Conservation (phyloP, 2,888 invertebrate genomes). For the Resseliella maxima region DNA sequence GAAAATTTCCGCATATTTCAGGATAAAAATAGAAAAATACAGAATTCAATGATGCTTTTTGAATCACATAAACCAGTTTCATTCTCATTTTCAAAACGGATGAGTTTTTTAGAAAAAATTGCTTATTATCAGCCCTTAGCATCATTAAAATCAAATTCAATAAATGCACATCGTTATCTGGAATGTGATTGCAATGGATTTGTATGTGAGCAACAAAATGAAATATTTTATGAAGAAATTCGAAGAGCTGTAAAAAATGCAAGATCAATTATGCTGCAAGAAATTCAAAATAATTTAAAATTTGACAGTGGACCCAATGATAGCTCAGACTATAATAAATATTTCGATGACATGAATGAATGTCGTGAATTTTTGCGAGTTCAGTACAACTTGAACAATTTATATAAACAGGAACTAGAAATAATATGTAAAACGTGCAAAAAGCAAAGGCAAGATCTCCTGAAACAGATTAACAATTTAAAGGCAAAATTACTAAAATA, state of each 20-base stretch:
- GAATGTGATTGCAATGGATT: neutral
- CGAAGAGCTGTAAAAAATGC: conserved; percentile 26
- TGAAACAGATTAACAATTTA: neutral
- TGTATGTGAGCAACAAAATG: conserved; percentile 21
- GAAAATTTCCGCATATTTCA: neutral
- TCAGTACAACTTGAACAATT: conserved; percentile 44
- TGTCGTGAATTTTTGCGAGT: conserved; percentile 44
- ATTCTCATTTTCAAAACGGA: neutral
- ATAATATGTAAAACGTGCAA: neutral
- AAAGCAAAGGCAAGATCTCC: neutral
- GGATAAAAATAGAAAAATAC: neutral
- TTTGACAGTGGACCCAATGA: neutral
- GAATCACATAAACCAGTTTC: neutral
- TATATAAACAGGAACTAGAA: conserved; percentile 41
- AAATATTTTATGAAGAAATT: conserved; percentile 31
- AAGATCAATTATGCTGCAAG: neutral
- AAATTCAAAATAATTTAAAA: conserved; percentile 18
- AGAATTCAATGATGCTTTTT: neutral
- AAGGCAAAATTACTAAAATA: neutral
- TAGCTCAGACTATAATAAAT: neutral
- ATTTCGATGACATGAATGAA: neutral
- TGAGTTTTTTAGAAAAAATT: conserved; percentile 10
- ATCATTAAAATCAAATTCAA: neutral
- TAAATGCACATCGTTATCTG: neutral
- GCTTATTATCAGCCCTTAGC: conserved; percentile 20